Evolutionary conservation across 2,113 vertebrate genomes (phyloP).

Genomic region (Prietella phreatophila): DNA sequence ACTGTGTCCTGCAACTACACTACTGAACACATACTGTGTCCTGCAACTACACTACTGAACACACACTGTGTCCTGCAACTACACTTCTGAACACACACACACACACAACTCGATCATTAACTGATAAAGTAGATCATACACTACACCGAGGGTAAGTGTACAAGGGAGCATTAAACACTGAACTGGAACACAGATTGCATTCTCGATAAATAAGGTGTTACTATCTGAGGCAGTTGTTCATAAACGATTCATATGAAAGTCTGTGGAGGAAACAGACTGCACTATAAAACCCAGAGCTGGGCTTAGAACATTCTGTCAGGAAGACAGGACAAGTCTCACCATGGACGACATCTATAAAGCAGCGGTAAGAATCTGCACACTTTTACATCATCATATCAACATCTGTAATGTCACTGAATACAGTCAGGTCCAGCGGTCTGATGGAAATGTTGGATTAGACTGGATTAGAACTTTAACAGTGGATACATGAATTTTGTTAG

Average conservation of each 20-base stretch:
- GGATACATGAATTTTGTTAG: neutral
- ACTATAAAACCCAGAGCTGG: neutral
- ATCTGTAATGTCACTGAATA: neutral
- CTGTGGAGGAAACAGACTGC: neutral
- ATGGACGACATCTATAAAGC: constrained; percentile 1
- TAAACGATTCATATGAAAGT: neutral
- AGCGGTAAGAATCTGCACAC: neutral
- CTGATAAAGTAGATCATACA: neutral
- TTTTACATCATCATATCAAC: neutral
- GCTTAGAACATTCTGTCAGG: neutral
- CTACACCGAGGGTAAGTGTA: neutral
- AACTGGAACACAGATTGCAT: neutral
- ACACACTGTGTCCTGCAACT: no score
- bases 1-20: no score
- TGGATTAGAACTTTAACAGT: neutral
- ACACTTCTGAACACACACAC: neutral
- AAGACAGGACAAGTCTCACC: neutral
- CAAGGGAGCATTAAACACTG: neutral
- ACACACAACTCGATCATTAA: neutral
- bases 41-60: no score
- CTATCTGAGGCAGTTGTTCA: neutral
- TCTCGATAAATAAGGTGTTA: neutral
- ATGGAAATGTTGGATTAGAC: neutral
- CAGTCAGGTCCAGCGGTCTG: neutral
- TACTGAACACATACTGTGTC: neutral